Evolutionary conservation across 2,888 invertebrate species (phyloP).

Genomic region (Epinotia nisella): DNA sequence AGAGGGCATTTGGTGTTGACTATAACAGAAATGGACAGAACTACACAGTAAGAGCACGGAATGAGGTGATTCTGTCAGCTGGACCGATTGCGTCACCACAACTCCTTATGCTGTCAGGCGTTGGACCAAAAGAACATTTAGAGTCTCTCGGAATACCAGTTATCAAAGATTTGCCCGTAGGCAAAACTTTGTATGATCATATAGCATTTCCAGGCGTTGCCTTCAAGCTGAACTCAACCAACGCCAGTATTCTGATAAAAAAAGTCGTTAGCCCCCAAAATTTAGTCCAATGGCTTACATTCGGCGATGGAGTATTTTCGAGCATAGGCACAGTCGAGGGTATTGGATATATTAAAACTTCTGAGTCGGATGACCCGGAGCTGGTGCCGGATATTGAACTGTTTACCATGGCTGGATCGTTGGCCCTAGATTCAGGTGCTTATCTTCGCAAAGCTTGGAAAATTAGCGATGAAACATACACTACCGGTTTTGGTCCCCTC

Average conservation of each 20-base stretch:
- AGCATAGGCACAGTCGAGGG: conserved; percentile 87
- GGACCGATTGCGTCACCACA: conserved; percentile 96
- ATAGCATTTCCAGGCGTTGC: conserved; percentile 82
- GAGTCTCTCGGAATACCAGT: conserved; percentile 85
- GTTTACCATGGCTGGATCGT: conserved; percentile 86
- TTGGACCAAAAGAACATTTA: conserved; percentile 85
- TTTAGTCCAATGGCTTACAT: conserved; percentile 77
- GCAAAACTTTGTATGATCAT: conserved; percentile 87
- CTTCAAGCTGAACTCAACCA: conserved; percentile 74
- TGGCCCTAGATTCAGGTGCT: conserved; percentile 85
- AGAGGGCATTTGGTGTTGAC: conserved; percentile 88
- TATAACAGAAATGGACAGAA: conserved; percentile 83
- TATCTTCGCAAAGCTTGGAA: conserved; percentile 82
- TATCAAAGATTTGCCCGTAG: conserved; percentile 87
- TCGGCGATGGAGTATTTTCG: conserved; percentile 83
- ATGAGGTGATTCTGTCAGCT: conserved; percentile 93
- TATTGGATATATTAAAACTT: conserved; percentile 86
- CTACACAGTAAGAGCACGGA: conserved; percentile 85
- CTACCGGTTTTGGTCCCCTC: conserved; percentile 82
- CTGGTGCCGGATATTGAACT: conserved; percentile 88
- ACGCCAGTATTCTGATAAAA: conserved; percentile 72
- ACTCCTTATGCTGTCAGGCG: conserved; percentile 94
- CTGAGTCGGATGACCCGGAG: conserved; percentile 80
- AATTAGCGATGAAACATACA: conserved; percentile 83
- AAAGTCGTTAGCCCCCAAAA: conserved; percentile 74